phyloP scores from a whole-genome alignment of 1,140 invertebrate species.

The Acromyrmex charruanus region DNA sequence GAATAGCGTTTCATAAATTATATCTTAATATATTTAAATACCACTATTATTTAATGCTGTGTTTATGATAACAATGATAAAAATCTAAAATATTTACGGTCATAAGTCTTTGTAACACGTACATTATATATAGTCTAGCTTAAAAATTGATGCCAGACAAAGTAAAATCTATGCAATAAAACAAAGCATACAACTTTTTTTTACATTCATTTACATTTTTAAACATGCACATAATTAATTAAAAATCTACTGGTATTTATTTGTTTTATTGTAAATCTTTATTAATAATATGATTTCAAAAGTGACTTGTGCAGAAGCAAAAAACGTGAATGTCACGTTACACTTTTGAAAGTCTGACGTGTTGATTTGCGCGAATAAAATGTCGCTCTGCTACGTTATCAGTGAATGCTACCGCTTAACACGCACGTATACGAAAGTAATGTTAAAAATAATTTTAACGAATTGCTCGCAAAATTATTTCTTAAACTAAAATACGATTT shows the following conservation, averaged over 20 bases:
- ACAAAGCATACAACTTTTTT: too few relatives aligned
- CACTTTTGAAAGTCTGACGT: neutral
- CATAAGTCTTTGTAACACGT: neutral
- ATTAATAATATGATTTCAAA: neutral
- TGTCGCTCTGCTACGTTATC: neutral
- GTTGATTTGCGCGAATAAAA: slow-evolving; percentile 29
- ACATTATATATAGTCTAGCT: neutral
- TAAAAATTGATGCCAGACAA: neutral
- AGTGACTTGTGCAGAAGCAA: neutral
- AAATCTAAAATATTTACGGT: neutral
- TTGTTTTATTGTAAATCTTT: neutral
- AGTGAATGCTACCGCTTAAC: neutral
- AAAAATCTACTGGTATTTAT: neutral
- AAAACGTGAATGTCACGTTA: neutral
- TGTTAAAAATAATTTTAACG: neutral
- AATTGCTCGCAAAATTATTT: neutral
- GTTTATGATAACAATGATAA: neutral
- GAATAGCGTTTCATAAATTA: neutral
- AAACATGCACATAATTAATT: neutral
- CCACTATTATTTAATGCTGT: neutral
- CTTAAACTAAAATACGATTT: too few relatives aligned
- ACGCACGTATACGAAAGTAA: neutral
- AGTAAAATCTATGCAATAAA: neutral
- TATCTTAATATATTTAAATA: neutral
- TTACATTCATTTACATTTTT: neutral